These are phyloP conservation scores for Pogonomyrmex californicus DNA, from an alignment of 1,140 invertebrate species.

Conservation along the genomic window DNA sequence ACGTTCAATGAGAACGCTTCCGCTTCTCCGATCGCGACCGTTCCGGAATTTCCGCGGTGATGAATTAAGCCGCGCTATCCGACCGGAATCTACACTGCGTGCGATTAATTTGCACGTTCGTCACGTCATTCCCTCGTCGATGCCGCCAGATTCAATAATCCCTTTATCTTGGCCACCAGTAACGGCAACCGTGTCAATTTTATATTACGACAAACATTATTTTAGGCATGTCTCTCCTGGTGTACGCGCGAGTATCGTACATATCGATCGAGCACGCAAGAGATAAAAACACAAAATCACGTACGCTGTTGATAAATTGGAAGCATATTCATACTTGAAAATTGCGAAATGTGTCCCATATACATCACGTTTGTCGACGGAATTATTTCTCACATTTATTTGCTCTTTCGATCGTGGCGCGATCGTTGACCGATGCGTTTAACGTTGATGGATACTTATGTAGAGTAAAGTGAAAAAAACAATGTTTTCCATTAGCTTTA, in stretches of 20 bases:
- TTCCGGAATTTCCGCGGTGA: background rate
- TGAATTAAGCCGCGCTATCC: conserved; percentile 47
- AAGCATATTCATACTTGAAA: background rate
- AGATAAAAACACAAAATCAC: conserved; percentile 2
- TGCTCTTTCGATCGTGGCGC: background rate
- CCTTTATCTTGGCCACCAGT: conserved; percentile 22
- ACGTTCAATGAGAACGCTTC: background rate
- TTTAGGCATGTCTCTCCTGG: background rate
- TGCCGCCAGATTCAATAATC: background rate
- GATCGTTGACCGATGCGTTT: background rate
- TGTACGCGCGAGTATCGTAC: too few relatives aligned
- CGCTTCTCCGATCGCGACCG: background rate
- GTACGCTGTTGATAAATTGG: background rate
- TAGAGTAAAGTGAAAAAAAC: background rate
- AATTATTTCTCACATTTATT: conserved; percentile 30
- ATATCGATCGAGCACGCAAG: background rate
- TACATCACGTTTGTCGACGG: background rate
- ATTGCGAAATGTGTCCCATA: background rate
- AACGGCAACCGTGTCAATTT: background rate
- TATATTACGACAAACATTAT: conserved; percentile 21
- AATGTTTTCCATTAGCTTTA: conserved; percentile 29
- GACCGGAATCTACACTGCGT: conserved; percentile 3
- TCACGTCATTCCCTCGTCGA: background rate
- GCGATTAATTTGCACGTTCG: conserved; percentile 29
- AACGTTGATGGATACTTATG: conserved; percentile 24